These are phyloP conservation scores for Holacanthella duospinosa DNA, from an alignment of 2,888 invertebrate species.

Conservation along the genomic window DNA sequence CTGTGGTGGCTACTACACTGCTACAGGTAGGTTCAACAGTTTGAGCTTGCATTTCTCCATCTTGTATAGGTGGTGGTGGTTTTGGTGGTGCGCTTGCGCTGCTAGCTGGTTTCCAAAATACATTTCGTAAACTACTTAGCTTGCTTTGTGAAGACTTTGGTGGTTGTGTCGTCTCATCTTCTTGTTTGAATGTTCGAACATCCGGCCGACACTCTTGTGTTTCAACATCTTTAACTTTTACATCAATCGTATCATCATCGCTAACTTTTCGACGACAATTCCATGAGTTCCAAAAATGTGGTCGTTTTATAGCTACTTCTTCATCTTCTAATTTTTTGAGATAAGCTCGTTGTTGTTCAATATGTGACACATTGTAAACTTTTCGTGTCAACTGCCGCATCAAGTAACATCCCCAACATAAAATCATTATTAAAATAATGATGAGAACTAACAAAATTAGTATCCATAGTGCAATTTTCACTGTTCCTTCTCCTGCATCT, in stretches of 20 bases:
- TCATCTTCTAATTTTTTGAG: background rate
- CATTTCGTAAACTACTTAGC: too few relatives aligned
- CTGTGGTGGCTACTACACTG: too few relatives aligned
- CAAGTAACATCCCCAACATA: background rate
- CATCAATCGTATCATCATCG: background rate
- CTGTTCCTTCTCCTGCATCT: background rate
- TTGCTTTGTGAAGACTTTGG: too few relatives aligned
- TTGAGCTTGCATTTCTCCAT: too few relatives aligned
- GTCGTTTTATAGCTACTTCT: background rate
- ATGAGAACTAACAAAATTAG: background rate
- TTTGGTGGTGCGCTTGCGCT: background rate
- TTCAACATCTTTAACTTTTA: background rate
- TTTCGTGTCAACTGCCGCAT: background rate
- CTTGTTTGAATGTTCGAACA: background rate
- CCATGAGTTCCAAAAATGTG: background rate
- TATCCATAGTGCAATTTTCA: background rate
- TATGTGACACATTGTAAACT: background rate
- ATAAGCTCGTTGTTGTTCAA: background rate
- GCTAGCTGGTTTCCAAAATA: too few relatives aligned
- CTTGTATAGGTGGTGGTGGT: background rate
- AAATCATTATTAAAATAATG: background rate
- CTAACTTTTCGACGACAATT: background rate
- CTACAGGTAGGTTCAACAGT: too few relatives aligned
- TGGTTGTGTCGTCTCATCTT: background rate
- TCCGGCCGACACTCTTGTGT: background rate